phyloP scores from a whole-genome alignment of 2,113 vertebrate genomes.

The Rallus limicola region DNA sequence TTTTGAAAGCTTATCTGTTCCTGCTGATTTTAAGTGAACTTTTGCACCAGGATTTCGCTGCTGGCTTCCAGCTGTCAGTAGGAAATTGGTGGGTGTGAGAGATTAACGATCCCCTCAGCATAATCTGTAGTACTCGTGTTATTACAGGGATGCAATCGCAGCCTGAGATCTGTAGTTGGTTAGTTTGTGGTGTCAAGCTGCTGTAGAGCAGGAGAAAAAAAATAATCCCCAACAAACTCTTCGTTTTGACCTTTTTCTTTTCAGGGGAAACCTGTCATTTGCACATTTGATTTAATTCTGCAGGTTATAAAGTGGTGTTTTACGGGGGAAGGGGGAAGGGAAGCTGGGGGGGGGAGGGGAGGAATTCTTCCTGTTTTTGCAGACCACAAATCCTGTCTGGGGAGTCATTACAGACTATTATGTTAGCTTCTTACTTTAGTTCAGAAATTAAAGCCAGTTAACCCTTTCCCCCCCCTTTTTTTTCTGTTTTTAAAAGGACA shows the following conservation, averaged over 20 bases:
- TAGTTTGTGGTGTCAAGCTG: constrained; percentile 16
- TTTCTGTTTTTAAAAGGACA: background rate
- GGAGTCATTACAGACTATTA: constrained; percentile 37
- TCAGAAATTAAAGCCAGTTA: constrained; percentile 29
- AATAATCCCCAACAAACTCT: background rate
- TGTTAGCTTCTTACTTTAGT: constrained; percentile 23
- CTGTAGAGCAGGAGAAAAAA: constrained; percentile 18
- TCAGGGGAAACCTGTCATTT: constrained; percentile 8
- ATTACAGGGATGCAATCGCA: constrained; percentile 62
- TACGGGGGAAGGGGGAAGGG: background rate
- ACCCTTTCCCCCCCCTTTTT: background rate
- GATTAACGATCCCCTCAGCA: constrained; percentile 72
- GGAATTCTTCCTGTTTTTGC: constrained; percentile 69
- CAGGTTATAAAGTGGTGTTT: constrained; percentile 37
- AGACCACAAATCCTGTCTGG: constrained; percentile 34
- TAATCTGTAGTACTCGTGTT: constrained; percentile 65
- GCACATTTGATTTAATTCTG: constrained; percentile 53
- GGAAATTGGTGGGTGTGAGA: constrained; percentile 75
- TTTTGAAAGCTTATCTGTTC: constrained; percentile 64
- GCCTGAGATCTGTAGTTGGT: constrained; percentile 36
- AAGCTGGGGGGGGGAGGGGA: background rate
- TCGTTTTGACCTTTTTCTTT: constrained; percentile 24
- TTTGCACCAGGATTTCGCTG: constrained; percentile 54
- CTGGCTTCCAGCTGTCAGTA: constrained; percentile 61
- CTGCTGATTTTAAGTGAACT: constrained; percentile 61